A percentile compares a stretch with the other conserved stretches of the same genome.
phyloP scores from a whole-genome alignment of 2,888 invertebrate genomes.

The Stenodema calcarata region DNA sequence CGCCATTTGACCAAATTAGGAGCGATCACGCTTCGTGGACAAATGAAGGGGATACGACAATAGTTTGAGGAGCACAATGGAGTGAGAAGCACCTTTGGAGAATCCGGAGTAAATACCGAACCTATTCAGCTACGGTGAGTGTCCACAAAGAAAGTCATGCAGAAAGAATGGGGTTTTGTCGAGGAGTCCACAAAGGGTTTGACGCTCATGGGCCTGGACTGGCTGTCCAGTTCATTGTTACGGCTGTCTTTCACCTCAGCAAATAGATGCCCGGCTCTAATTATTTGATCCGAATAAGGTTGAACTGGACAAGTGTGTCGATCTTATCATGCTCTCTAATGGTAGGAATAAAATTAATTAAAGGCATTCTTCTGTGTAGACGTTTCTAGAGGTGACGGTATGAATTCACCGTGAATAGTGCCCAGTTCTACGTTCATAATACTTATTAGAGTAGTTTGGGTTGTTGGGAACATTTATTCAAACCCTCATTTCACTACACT shows the following conservation, averaged over 20 bases:
- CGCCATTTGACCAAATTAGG: constrained; percentile 24
- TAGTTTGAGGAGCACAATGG: neutral
- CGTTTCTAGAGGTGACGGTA: too few relatives aligned
- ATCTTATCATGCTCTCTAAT: too few relatives aligned
- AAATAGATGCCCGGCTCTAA: neutral
- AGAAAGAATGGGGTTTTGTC: constrained; percentile 25
- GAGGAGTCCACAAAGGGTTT: neutral
- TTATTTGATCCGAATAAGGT: neutral
- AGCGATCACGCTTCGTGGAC: neutral
- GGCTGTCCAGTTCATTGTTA: neutral
- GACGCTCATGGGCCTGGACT: neutral
- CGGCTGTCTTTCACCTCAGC: neutral
- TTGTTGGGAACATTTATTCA: too few relatives aligned
- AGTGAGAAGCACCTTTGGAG: neutral
- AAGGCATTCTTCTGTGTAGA: too few relatives aligned
- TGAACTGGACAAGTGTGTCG: neutral
- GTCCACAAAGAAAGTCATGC: constrained; percentile 28
- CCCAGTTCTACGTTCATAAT: too few relatives aligned
- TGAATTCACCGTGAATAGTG: too few relatives aligned
- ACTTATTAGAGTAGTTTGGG: too few relatives aligned
- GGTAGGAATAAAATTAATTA: too few relatives aligned
- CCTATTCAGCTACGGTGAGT: neutral
- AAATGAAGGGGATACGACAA: neutral
- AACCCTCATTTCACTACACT: too few relatives aligned
- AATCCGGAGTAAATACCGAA: constrained; percentile 21